These are phyloP conservation scores for Fistularia commersonii DNA, from an alignment of 2,797 vertebrate genomes.

Conservation along the genomic window DNA sequence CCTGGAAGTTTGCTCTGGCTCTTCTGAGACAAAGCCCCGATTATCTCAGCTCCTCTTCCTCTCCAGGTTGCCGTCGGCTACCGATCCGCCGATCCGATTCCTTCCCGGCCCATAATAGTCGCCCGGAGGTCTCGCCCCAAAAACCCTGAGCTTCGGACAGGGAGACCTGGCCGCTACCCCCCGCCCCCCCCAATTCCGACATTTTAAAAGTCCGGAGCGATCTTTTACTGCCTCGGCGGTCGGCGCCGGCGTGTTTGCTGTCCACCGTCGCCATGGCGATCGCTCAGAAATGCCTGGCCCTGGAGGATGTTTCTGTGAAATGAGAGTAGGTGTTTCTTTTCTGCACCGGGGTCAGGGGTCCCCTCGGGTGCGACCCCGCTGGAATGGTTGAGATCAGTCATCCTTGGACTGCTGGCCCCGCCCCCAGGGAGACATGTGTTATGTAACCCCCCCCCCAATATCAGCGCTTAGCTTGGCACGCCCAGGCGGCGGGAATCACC, in stretches of 20 bases:
- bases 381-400: slow-evolving; percentile 66
- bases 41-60: slow-evolving; percentile 49
- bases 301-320: slow-evolving; percentile 65
- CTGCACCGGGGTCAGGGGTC: slow-evolving; percentile 68
- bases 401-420: slow-evolving; percentile 40
- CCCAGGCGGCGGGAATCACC: no score
- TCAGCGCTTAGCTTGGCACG: slow-evolving; percentile 24
- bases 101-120: no score
- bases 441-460: slow-evolving; percentile 38
- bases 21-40: slow-evolving; percentile 58
- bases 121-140: no score
- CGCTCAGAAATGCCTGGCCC: slow-evolving; percentile 65
- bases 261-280: slow-evolving; percentile 60
- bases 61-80: slow-evolving; percentile 60
- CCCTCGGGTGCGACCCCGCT: slow-evolving; percentile 51
- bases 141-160: slow-evolving; percentile 63
- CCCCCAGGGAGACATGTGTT: slow-evolving; percentile 39
- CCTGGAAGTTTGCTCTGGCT: slow-evolving; percentile 40
- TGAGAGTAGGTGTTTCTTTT: slow-evolving; percentile 75
- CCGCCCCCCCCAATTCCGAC: slow-evolving; percentile 31
- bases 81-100: no score
- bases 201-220: slow-evolving; percentile 50
- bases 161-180: slow-evolving; percentile 44
- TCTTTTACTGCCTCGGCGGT: slow-evolving; percentile 60
- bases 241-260: slow-evolving; percentile 47